phyloP scores from a whole-genome alignment of 2,888 invertebrate genomes.

The Agriotes lineatus region DNA sequence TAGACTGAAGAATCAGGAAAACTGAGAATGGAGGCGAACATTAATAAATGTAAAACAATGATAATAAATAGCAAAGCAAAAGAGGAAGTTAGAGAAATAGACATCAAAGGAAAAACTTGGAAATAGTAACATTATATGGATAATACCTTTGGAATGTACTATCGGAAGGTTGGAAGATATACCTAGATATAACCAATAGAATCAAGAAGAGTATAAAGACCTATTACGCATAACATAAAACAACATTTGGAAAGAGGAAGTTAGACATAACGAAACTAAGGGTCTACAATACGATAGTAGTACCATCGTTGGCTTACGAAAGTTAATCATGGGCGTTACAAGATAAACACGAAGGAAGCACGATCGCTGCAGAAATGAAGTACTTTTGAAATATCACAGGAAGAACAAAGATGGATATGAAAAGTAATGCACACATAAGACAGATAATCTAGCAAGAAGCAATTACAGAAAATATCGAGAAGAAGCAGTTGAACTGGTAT shows the following conservation, averaged over 20 bases:
- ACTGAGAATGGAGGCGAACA: slow-evolving; percentile 1
- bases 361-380: too few relatives aligned
- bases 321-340: not conserved
- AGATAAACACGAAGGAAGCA: not conserved
- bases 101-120: not conserved
- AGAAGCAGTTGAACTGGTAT: too few relatives aligned
- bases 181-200: slow-evolving; percentile 3
- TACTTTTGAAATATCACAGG: too few relatives aligned
- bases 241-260: not conserved
- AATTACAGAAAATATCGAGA: too few relatives aligned
- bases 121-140: not conserved
- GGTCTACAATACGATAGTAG: not conserved
- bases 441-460: too few relatives aligned
- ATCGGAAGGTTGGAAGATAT: not conserved
- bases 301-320: not conserved
- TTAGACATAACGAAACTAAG: slow-evolving; percentile 2
- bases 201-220: not conserved
- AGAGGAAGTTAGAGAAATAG: not conserved
- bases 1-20: not conserved
- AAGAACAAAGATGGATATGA: too few relatives aligned
- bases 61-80: not conserved
- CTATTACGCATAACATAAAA: not conserved
- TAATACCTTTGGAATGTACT: not conserved
- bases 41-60: slow-evolving; percentile 9
- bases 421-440: too few relatives aligned